Evolutionary conservation across 2,888 invertebrate species (phyloP).

Genomic region (Lycocerus yunnanus): DNA sequence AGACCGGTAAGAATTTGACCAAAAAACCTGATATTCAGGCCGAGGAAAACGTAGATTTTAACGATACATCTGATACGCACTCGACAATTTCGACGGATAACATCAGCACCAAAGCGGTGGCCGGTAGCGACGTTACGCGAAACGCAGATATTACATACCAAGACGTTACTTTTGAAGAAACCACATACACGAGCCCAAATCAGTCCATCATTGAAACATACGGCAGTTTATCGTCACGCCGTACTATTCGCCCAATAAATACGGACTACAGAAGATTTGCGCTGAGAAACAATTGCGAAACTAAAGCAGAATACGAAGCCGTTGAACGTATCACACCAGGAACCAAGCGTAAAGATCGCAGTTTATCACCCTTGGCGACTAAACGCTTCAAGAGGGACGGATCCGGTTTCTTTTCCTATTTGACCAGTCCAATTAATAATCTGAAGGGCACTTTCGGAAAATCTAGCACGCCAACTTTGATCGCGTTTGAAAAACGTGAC

Average conservation of each 20-base stretch:
- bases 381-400: constrained; percentile 42
- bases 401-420: constrained; percentile 41
- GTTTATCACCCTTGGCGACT: constrained; percentile 41
- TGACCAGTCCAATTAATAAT: constrained; percentile 45
- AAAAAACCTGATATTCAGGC: background rate
- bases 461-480: constrained; percentile 49
- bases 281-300: constrained; percentile 20
- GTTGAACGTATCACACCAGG: constrained; percentile 39
- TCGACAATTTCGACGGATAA: constrained; percentile 33
- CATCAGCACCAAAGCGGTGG: constrained; percentile 45
- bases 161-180: constrained; percentile 25
- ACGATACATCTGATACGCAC: constrained; percentile 19
- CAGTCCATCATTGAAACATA: constrained; percentile 43
- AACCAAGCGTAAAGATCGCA: constrained; percentile 45
- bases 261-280: constrained; percentile 18
- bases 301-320: constrained; percentile 37
- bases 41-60: constrained; percentile 15
- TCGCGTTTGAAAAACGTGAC: constrained; percentile 45
- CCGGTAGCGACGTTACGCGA: constrained; percentile 47
- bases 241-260: constrained; percentile 25
- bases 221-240: constrained; percentile 36
- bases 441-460: constrained; percentile 41
- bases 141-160: constrained; percentile 40
- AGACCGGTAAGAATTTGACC: background rate
- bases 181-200: constrained; percentile 38